These are phyloP conservation scores for Corella eumyota DNA, from an alignment of 23 tunicate species.

Conservation along the genomic window DNA sequence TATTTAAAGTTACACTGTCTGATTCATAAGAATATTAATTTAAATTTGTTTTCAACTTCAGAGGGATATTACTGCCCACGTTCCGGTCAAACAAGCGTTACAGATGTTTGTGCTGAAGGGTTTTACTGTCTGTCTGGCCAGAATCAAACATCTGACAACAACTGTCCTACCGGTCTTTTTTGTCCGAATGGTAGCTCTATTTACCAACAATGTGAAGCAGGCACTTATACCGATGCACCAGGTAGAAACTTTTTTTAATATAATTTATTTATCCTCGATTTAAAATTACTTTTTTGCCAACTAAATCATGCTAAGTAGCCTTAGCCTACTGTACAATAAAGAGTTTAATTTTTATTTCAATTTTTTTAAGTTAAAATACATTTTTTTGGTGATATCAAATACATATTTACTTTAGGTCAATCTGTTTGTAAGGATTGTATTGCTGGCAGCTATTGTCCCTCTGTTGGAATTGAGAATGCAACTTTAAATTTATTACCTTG, in stretches of 20 bases:
- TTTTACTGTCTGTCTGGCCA: constrained; percentile 79
- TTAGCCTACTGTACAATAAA: too few species aligned
- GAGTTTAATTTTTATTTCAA: too few species aligned
- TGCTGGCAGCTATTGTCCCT: constrained; percentile 80
- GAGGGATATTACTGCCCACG: constrained; percentile 86
- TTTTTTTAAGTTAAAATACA: too few species aligned
- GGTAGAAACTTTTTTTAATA: constrained; percentile 10
- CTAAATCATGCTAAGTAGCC: too few species aligned
- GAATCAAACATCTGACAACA: constrained; percentile 48
- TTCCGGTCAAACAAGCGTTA: constrained; percentile 47
- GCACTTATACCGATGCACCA: constrained; percentile 73
- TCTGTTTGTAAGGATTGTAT: constrained; percentile 55
- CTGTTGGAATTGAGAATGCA: constrained; percentile 38
- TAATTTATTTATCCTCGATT: too few species aligned
- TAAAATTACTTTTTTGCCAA: neutral
- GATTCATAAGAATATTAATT: too few species aligned
- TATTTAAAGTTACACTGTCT: too few species aligned
- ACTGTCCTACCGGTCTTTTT: constrained; percentile 59
- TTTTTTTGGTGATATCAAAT: too few species aligned
- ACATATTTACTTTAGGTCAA: too few species aligned
- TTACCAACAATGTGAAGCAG: constrained; percentile 66
- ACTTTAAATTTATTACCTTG: constrained; percentile 50
- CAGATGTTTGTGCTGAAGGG: constrained; percentile 47
- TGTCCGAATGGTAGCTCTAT: constrained; percentile 78
- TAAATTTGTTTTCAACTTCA: constrained; percentile 12